Base-by-base conservation (phyloP, 2,113 vertebrate species). In the Hippocampus zosterae region DNA sequence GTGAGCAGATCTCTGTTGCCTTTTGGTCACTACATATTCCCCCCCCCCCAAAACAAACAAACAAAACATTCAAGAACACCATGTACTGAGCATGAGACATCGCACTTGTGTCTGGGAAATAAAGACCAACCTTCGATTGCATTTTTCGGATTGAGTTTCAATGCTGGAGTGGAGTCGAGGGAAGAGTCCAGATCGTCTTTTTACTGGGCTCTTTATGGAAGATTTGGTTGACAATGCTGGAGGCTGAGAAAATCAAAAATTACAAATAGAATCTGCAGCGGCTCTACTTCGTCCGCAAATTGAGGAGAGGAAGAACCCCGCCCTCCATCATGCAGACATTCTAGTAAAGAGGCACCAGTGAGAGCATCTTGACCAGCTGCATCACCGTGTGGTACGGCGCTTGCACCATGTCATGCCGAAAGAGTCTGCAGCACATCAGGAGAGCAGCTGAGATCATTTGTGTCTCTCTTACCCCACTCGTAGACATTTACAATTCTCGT, bases 181-280 rank as follows among this genome's bases (percentile, higher is more conserved):
- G 74, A 99, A 98, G 74, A 99, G 92, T 59, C 96, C 97, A 0
- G 97, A 99, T 0, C 96, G 93, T 44, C 96, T 90, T 83, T 99
- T 99, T 81, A 97, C 95, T 13, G 97, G 97, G 68, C 96, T 98
- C 84, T 96, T 92, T 0, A 96, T 93, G 23, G 95, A 95, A 88
- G 93, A 96, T 90, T 97, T 99, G 64, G 87, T 88, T 81, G 16
- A 84, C 83, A 53, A 73, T 0, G 88, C 91, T 0, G 96, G 95
- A 70, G 96, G 95, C 96, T 55, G 98, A 37, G 88, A 19, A 74
- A 72, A 81, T 73, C 10, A 85, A 57, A 40, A 55, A 85, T 12
- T 64, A 19, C 16, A 67, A 0, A 72, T 2, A 55, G 12, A 70
- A 10, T 65, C 7, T 11, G 13, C 68, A 48, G 16, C 5, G 33